Base-by-base conservation (phyloP, 2,888 invertebrate genomes). In the Machimus rusticus region DNA sequence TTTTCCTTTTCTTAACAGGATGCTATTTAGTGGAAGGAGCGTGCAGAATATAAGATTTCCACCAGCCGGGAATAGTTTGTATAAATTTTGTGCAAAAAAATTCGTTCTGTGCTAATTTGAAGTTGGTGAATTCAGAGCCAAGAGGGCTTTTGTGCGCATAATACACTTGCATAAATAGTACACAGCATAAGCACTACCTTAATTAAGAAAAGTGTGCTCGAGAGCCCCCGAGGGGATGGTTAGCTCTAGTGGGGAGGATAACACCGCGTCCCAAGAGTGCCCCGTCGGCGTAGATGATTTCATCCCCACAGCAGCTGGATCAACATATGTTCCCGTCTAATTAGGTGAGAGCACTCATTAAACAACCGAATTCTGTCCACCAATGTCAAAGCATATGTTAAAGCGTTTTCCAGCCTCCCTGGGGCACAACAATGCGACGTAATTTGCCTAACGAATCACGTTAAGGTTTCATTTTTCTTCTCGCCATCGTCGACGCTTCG, bases 321-420 rank as follows among this genome's bases (percentile, higher is more conserved):
- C 85, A 85, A 85, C 85, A 85, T 85, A 85, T 85, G 85, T 74
- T 85, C 31, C 74, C 74, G 43, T 85, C 85, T 85, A 85, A 85
- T 85, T 85, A 85, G 85, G 85, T 85, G 85, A 85, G 85, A 74
- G 85, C 85, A 74, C 37, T 74, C 43, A 74, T 85, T 74, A 43
- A 66, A 85, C 46, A 74, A 37, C 43, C 34, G 57, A 85, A 85
- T 46, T 74, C 51, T 74, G 28, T 43, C 46, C 12, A 37, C 14
- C 16, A 0, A 14, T 23, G 37, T 66, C 74, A 23, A 28, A 28
- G 19, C 19, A 79, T 79, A 19, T 37, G 55, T 82, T 19, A 76
- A 76, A 76, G 34, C 34, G 34, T 76, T 76, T 76, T 34, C 31
- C 37, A 31, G 1, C 12, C 34, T 34, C 37, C 28, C 16, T 6